Evolutionary conservation across 2,797 vertebrate genomes (phyloP), one percentile per base, ranked within the genome.

Genomic region (Intellagama lesueurii): DNA sequence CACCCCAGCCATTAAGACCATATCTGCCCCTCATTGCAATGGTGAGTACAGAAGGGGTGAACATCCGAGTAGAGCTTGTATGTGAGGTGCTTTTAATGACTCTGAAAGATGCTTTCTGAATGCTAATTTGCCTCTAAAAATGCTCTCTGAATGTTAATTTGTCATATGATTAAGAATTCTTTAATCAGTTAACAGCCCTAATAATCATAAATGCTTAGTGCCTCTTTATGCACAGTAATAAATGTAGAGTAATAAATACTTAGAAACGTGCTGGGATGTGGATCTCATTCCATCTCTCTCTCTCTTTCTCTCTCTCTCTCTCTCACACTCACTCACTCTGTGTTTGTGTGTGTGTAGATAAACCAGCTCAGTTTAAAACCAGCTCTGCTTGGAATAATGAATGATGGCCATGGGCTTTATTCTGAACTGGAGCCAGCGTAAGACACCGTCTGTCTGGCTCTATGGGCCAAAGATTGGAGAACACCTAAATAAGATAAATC

Each of bases 401-500:
- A 90, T 69, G 60, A 52, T 77, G 4, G 35, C 77, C 40, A 19
- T 60, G 16, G 7, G 70, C 32, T 30, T 68, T 81, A 75, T 52
- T 86, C 70, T 52, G 35, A 64, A 72, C 26, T 64, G 56, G 12
- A 86, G 60, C n/a, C 84, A 81, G 24, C n/a, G 5, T 40, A 32
- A 68, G 79, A 56, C 26, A 76, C 5, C 7, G 8, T n/a, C 28
- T 11, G 44, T 86, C 64, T 75, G 81, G 56, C 52, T 64, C 4
- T 81, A 40, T 7, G 40, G 49, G 85, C 83, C 68, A 91, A 95
- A 91, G 87, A 64, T 66, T 90, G n/a, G 2, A 88, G 12, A 85
- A 83, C 84, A 86, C 28, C 86, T 82, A 86, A 92, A 91, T 82
- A 88, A 5, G 3, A 16, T 92, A 92, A 93, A 93, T 91, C 89